Percentiles rank a stretch among this genome's conserved stretches.
phyloP scores from a whole-genome alignment of 1,140 invertebrate species.

The Tetragnatha versicolor region DNA sequence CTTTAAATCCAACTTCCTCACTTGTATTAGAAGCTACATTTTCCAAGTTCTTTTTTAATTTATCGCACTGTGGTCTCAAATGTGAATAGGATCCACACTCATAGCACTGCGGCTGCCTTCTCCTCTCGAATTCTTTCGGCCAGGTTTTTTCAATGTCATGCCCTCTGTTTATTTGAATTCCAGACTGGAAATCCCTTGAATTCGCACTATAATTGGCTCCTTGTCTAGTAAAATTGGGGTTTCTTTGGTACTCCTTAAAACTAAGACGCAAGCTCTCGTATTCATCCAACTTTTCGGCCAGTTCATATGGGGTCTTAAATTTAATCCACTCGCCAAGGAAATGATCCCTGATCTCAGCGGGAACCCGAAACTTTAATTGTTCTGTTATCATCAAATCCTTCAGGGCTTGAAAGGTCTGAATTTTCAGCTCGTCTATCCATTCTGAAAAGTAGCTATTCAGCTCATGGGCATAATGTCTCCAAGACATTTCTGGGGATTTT shows the following conservation, averaged over 20 bases:
- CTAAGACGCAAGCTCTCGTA: neutral
- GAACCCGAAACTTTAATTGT: neutral
- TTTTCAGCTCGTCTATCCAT: neutral
- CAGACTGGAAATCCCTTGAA: neutral
- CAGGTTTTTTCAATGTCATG: neutral
- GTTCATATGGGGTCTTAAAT: neutral
- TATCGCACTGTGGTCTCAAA: neutral
- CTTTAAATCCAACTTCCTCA: neutral
- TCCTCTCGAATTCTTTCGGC: neutral
- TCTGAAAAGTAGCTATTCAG: neutral
- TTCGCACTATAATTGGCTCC: neutral
- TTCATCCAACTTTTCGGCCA: neutral
- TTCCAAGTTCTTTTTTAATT: neutral
- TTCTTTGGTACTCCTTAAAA: neutral
- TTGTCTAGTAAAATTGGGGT: neutral
- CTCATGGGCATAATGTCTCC: neutral
- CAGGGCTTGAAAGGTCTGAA: neutral
- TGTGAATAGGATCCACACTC: neutral
- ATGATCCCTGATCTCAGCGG: neutral
- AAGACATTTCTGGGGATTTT: neutral
- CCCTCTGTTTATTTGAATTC: neutral
- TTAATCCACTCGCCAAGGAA: neutral
- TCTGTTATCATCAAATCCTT: conserved; percentile 3
- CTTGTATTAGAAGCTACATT: neutral
- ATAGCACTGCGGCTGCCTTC: neutral